Percentiles rank a stretch among this genome's conserved stretches.
Evolutionary conservation across 2,797 vertebrate genomes (phyloP).

Genomic region (Falco cherrug): DNA sequence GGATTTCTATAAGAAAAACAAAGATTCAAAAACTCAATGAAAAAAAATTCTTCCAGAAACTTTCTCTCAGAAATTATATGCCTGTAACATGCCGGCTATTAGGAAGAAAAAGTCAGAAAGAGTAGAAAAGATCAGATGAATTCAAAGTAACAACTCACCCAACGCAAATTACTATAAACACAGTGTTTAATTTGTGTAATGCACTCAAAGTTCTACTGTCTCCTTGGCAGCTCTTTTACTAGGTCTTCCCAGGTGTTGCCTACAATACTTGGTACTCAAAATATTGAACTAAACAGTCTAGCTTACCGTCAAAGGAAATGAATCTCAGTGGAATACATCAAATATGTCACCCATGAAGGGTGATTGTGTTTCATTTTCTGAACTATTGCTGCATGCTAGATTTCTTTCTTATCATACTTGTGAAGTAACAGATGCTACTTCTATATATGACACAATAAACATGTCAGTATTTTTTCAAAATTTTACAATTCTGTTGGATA

Average conservation of each 20-base stretch:
- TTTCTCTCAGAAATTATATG: background rate
- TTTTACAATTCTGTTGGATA: background rate
- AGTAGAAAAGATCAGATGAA: constrained; percentile 27
- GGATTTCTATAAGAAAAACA: background rate
- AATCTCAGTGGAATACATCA: constrained; percentile 75
- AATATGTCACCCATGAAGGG: constrained; percentile 71
- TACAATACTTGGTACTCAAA: constrained; percentile 59
- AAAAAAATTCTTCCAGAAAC: background rate
- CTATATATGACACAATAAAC: background rate
- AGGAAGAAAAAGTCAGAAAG: constrained; percentile 39
- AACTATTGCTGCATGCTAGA: background rate
- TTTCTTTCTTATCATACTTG: constrained; percentile 23
- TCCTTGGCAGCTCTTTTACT: constrained; percentile 35
- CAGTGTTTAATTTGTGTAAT: constrained; percentile 37
- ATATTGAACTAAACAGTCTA: constrained; percentile 72
- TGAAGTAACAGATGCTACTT: constrained; percentile 40
- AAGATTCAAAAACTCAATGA: background rate
- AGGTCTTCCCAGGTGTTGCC: constrained; percentile 27
- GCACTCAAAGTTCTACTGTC: background rate
- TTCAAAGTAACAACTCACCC: constrained; percentile 26
- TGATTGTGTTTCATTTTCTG: constrained; percentile 72
- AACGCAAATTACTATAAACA: constrained; percentile 40
- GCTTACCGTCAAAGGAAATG: constrained; percentile 72
- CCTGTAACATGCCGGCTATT: background rate
- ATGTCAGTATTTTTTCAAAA: constrained; percentile 7